Conservation (phyloP, 2,797 vertebrate species). For the Cossypha heuglini region DNA sequence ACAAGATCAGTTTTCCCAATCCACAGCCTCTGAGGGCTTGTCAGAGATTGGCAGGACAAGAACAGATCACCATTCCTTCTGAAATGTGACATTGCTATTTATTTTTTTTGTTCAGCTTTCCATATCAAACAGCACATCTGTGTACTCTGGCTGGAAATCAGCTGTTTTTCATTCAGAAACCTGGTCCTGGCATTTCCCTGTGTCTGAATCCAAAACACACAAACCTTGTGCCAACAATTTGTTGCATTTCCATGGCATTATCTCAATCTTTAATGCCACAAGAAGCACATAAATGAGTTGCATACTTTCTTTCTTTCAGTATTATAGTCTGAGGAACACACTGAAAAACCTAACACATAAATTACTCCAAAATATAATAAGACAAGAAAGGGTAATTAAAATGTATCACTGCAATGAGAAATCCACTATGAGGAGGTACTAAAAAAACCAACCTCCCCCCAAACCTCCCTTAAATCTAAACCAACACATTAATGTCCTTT, state of each 20-base stretch:
- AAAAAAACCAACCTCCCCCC: fast-evolving
- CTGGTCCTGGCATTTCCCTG: background rate
- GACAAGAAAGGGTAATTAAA: background rate
- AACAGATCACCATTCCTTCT: background rate
- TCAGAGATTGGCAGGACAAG: background rate
- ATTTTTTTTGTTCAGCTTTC: background rate
- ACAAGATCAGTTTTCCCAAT: background rate
- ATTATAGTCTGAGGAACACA: background rate
- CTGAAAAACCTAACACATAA: background rate
- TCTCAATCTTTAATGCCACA: background rate
- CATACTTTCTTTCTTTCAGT: background rate
- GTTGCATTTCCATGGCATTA: background rate
- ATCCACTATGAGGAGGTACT: background rate
- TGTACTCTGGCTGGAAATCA: background rate
- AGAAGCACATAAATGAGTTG: background rate
- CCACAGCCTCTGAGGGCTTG: background rate
- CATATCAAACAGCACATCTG: background rate
- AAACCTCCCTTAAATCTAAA: background rate
- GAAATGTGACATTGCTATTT: background rate
- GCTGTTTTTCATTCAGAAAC: background rate
- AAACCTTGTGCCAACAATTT: background rate
- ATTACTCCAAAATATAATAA: background rate
- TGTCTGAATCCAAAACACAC: background rate
- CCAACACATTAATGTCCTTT: background rate
- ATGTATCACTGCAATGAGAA: background rate